Evolutionary conservation across 2,797 vertebrate species (phyloP).

Genomic region (Urosaurus nigricauda): DNA sequence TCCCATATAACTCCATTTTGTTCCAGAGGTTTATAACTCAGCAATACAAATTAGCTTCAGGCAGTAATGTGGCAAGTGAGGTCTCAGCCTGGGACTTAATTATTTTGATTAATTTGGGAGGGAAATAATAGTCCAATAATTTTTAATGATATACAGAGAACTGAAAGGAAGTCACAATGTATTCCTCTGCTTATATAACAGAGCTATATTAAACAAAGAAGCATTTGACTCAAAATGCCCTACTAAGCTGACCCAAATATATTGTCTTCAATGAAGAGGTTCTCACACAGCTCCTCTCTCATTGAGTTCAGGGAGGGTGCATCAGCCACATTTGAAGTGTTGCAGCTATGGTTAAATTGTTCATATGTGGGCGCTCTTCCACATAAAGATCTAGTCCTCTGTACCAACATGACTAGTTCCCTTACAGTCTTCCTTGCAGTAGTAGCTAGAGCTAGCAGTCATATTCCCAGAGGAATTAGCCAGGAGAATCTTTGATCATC

Average conservation of each 20-base stretch:
- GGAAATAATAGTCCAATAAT: conserved; percentile 54
- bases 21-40: conserved; percentile 28
- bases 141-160: conserved; percentile 41
- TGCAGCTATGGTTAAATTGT: not conserved
- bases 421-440: not conserved
- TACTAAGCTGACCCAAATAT: conserved; percentile 15
- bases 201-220: conserved; percentile 45
- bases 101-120: conserved; percentile 55
- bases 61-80: conserved; percentile 34
- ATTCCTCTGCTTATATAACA: conserved; percentile 42
- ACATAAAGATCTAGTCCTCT: conserved; percentile 2
- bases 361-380: not conserved
- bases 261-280: not conserved
- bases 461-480: not conserved
- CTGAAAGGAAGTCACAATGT: conserved; percentile 32
- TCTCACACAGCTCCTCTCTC: not conserved
- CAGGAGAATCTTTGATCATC: not conserved
- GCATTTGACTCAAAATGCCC: conserved; percentile 24
- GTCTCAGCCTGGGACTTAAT: conserved; percentile 49
- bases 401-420: not conserved
- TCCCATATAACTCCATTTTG: conserved; percentile 26
- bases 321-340: not conserved
- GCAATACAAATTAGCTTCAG: conserved; percentile 35
- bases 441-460: not conserved
- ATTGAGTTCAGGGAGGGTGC: not conserved